Base-by-base conservation (phyloP, 1,140 invertebrate species). In the Neuroterus valhalla region DNA sequence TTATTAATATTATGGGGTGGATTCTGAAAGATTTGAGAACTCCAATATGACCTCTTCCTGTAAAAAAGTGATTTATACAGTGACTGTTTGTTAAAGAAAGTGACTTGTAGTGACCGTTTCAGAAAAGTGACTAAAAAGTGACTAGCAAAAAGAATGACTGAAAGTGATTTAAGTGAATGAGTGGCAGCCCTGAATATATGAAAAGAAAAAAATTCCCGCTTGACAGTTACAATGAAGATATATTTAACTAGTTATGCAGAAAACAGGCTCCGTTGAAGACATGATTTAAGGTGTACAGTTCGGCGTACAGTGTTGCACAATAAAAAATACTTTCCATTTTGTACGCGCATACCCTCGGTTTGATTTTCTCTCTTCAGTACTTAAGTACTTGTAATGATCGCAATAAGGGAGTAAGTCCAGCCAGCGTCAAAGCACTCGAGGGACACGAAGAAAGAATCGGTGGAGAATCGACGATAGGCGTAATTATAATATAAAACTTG, bases 401-500 rank as follows among this genome's bases (percentile, higher is more conserved):
- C 26, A 62, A 62, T 62, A 62, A 62, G 55, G 55, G 55, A 15
- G 55, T 62, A 62, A 62, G 31, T 3, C 10, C 23, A 62, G 31
- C 23, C 55, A 5, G 55, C 31, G 14, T 21, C 12, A 21, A 14
- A 12, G 5, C 26, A 31, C 12, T n/a, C 3, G 17, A 48, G 46
- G 46, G 15, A 48, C n/a, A 48, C 46, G 15, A 31, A 14, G 14
- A n/a, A 14, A 62, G 23, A 62, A 62, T 62, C 55, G 55, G 55
- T 62, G 44, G 69, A 69, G 74, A 81, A 76, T 75, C 73, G 77
- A 66, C 72, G 77, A 82, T 84, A 80, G 79, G 79, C 77, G 81
- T 86, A 86, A 87, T 86, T 87, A 86, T 86, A 87, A 87, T 87
- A 87, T 86, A 82, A 87, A 86, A 86, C 80, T 84, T 74, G 81